Conservation (phyloP, 2,113 vertebrate species). For the Mesitornis unicolor region DNA sequence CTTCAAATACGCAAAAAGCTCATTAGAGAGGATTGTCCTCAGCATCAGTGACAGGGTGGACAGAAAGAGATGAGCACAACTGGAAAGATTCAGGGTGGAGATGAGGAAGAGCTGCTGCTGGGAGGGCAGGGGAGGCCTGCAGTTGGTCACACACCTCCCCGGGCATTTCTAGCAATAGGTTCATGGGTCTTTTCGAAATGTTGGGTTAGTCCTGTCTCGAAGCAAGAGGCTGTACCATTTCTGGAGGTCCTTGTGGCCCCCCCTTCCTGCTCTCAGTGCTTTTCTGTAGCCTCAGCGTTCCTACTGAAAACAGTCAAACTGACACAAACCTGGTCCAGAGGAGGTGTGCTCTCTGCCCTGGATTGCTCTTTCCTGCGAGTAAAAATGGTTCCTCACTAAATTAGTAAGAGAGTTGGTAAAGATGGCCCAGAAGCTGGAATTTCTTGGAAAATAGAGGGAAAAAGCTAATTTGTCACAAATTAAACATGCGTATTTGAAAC, state of each 20-base stretch:
- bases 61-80: neutral
- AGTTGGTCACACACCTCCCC: neutral
- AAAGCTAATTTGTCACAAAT: neutral
- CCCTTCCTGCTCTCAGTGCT: neutral
- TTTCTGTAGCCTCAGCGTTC: neutral
- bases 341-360: neutral
- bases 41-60: rapidly evolving
- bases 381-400: slow-evolving; percentile 19
- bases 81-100: neutral
- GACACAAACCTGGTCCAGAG: slow-evolving; percentile 23
- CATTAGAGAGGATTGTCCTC: neutral
- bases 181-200: neutral
- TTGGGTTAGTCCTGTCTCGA: neutral
- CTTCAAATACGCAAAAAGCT: neutral
- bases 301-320: neutral
- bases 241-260: neutral
- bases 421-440: slow-evolving; percentile 28
- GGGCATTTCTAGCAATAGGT: neutral
- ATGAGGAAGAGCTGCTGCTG: neutral
- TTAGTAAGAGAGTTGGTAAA: slow-evolving; percentile 14
- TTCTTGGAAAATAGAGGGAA: slow-evolving; percentile 1
- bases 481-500: neutral
- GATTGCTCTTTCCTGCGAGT: neutral
- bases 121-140: neutral
- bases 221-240: neutral